Evolutionary conservation across 2,113 vertebrate species (phyloP).

Genomic region (Phyllostomus discolor): DNA sequence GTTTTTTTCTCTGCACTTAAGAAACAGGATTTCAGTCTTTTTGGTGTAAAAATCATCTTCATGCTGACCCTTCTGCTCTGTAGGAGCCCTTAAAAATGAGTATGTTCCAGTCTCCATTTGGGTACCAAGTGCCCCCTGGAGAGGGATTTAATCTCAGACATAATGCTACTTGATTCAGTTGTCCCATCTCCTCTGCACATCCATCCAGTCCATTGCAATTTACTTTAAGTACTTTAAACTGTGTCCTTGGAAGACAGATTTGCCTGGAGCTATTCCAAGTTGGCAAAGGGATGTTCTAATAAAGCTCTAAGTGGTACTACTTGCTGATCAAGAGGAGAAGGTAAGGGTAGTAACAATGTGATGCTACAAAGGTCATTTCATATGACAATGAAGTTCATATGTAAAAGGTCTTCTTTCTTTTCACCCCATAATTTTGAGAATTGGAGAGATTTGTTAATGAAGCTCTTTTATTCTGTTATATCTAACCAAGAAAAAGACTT

Average conservation of each 20-base stretch:
- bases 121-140: background rate
- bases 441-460: slow-evolving; percentile 14
- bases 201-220: slow-evolving; percentile 68
- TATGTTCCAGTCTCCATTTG: background rate
- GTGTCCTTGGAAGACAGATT: slow-evolving; percentile 80
- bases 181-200: slow-evolving; percentile 46
- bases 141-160: background rate
- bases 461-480: background rate
- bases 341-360: slow-evolving; percentile 73
- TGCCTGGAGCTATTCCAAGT: slow-evolving; percentile 77
- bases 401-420: slow-evolving; percentile 51
- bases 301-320: slow-evolving; percentile 73
- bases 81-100: background rate
- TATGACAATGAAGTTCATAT: slow-evolving; percentile 33
- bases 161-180: slow-evolving; percentile 6
- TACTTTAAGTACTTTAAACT: slow-evolving; percentile 73
- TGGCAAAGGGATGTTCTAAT: slow-evolving; percentile 76
- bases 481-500: slow-evolving; percentile 11
- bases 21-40: background rate
- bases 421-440: slow-evolving; percentile 27
- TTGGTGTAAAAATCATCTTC: slow-evolving; percentile 24
- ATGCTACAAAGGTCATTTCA: slow-evolving; percentile 68
- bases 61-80: background rate
- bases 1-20: slow-evolving; percentile 6
- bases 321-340: slow-evolving; percentile 76